These are phyloP conservation scores for Bombus breviceps DNA, from an alignment of 1,140 invertebrate genomes.

Conservation along the genomic window DNA sequence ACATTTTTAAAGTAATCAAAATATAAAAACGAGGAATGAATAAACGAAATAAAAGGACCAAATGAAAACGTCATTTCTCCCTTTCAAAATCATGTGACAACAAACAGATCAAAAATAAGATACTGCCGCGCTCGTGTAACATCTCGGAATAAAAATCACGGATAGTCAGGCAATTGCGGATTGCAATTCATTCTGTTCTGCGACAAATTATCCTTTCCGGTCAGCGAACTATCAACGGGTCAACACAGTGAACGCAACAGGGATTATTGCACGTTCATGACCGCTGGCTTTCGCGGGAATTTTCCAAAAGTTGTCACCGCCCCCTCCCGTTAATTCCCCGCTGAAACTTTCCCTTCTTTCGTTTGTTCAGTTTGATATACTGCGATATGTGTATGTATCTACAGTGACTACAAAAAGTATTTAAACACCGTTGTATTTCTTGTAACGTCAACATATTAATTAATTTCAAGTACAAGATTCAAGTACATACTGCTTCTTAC, in stretches of 20 bases:
- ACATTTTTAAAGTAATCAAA: too few relatives aligned
- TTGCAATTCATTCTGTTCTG: neutral
- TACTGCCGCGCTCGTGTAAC: neutral
- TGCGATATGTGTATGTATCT: neutral
- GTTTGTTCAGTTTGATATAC: neutral
- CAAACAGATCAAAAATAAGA: neutral
- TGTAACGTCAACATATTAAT: too few relatives aligned
- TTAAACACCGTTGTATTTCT: too few relatives aligned
- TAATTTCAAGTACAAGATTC: too few relatives aligned
- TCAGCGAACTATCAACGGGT: neutral
- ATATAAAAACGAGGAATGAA: too few relatives aligned
- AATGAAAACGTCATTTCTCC: too few relatives aligned
- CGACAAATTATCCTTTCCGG: constrained; percentile 29
- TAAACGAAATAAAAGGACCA: too few relatives aligned
- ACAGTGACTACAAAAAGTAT: too few relatives aligned
- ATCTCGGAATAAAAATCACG: neutral
- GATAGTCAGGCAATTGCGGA: neutral
- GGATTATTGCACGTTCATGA: constrained; percentile 22
- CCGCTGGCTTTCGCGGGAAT: neutral
- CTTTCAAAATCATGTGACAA: neutral
- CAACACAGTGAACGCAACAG: neutral
- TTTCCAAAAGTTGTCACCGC: constrained; percentile 7
- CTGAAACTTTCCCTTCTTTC: neutral
- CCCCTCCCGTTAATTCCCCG: neutral
- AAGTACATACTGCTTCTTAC: too few relatives aligned